Conservation (phyloP, 2,113 vertebrate genomes). For the Apeltes quadracus region DNA sequence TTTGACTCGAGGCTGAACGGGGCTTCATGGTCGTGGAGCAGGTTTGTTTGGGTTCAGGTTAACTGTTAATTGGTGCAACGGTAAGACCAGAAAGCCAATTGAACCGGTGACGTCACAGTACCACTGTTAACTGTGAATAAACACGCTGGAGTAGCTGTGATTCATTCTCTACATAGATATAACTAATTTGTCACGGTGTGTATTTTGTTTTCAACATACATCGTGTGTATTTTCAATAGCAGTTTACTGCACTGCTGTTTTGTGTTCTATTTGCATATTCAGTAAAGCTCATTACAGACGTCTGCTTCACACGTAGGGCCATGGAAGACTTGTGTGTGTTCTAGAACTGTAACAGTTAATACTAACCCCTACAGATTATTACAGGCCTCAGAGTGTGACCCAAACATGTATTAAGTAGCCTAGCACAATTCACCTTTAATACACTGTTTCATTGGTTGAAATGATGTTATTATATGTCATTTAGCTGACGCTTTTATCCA, state of each 20-base stretch:
- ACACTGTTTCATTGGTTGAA: background rate
- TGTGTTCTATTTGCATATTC: background rate
- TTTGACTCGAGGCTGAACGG: background rate
- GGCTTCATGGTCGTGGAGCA: constrained; percentile 10
- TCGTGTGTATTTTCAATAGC: background rate
- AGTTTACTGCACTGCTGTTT: background rate
- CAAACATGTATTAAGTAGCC: background rate
- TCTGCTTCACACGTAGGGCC: background rate
- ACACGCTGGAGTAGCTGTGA: too few relatives aligned
- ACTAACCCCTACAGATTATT: background rate
- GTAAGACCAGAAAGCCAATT: constrained; percentile 25
- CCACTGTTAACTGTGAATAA: background rate
- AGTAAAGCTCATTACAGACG: background rate
- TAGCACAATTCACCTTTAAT: background rate
- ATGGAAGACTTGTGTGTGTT: background rate
- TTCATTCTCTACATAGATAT: too few relatives aligned
- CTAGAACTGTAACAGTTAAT: background rate
- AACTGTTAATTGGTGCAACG: constrained; percentile 6
- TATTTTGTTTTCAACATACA: background rate
- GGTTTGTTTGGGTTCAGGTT: constrained; percentile 22
- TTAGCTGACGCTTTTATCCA: too few relatives aligned
- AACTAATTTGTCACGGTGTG: background rate
- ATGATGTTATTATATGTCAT: too few relatives aligned
- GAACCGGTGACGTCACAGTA: background rate
- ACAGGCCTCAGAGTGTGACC: background rate